phyloP scores from a whole-genome alignment of 2,888 invertebrate species.

The Cerastis leucographa region DNA sequence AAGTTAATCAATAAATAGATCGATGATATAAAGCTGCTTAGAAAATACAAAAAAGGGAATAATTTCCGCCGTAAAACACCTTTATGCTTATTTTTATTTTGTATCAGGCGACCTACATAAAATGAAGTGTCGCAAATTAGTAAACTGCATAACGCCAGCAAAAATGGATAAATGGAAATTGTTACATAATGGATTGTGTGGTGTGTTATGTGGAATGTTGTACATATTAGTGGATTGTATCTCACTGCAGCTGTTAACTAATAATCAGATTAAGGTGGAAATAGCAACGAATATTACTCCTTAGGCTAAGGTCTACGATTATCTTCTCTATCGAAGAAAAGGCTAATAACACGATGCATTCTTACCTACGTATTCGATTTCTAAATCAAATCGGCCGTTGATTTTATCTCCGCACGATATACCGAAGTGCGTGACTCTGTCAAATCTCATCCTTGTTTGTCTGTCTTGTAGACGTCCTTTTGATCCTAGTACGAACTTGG shows the following conservation, averaged over 20 bases:
- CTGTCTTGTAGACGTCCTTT: conserved; percentile 97
- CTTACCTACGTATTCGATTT: conserved; percentile 95
- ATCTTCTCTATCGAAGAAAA: background rate
- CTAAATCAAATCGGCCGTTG: conserved; percentile 96
- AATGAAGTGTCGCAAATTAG: background rate
- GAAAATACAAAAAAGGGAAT: no score
- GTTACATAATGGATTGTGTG: no score
- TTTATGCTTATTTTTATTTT: background rate
- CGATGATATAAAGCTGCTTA: no score
- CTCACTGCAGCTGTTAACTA: background rate
- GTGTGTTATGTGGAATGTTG: no score
- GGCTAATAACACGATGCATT: background rate
- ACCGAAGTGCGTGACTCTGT: conserved; percentile 93
- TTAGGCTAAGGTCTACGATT: background rate
- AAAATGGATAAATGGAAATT: no score
- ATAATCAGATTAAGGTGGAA: background rate
- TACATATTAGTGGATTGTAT: background rate
- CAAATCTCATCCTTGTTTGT: conserved; percentile 92
- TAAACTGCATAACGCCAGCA: background rate
- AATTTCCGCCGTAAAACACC: background rate
- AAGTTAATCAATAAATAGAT: no score
- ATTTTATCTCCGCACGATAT: conserved; percentile 95
- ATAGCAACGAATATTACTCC: conserved; percentile 4
- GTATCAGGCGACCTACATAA: background rate
- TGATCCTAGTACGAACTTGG: conserved; percentile 95